A percentile compares a stretch with the other conserved stretches of the same genome.
phyloP scores from a whole-genome alignment of 2,888 invertebrate genomes.

The Acheta domesticus region DNA sequence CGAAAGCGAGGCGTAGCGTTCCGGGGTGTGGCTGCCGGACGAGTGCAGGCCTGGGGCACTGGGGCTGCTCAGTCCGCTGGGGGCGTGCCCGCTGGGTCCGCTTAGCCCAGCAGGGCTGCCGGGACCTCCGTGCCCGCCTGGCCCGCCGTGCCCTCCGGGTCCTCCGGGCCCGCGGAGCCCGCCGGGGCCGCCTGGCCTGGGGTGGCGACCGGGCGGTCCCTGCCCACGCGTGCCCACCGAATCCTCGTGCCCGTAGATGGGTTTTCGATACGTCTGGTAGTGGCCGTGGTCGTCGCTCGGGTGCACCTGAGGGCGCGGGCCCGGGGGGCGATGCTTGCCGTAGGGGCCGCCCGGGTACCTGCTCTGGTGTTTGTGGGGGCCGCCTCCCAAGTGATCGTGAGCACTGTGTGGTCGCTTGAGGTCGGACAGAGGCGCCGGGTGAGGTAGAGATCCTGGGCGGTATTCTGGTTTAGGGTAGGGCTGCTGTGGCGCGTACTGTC shows the following conservation, averaged over 20 bases:
- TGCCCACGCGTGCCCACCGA: background rate
- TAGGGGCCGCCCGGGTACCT: background rate
- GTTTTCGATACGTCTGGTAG: too few relatives aligned
- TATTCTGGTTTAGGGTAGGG: background rate
- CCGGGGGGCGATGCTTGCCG: background rate
- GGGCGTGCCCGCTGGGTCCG: background rate
- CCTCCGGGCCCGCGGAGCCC: background rate
- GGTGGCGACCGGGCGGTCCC: too few relatives aligned
- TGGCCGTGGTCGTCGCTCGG: background rate
- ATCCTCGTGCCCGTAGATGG: background rate
- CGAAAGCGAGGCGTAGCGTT: background rate
- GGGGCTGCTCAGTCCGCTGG: background rate
- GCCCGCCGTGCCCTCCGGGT: background rate
- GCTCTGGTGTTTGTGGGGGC: background rate
- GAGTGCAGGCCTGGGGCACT: background rate
- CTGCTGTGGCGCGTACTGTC: background rate
- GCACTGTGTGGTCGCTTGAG: background rate
- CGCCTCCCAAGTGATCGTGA: background rate
- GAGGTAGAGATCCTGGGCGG: background rate
- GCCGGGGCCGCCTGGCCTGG: background rate
- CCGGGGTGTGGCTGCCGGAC: background rate
- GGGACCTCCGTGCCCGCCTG: background rate
- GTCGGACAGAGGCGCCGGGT: background rate
- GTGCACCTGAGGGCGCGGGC: background rate
- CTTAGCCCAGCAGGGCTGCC: background rate